Evolutionary conservation across 92 coral and sea anemone genomes (phyloP).

Genomic region (Isaurus tuberculatus): DNA sequence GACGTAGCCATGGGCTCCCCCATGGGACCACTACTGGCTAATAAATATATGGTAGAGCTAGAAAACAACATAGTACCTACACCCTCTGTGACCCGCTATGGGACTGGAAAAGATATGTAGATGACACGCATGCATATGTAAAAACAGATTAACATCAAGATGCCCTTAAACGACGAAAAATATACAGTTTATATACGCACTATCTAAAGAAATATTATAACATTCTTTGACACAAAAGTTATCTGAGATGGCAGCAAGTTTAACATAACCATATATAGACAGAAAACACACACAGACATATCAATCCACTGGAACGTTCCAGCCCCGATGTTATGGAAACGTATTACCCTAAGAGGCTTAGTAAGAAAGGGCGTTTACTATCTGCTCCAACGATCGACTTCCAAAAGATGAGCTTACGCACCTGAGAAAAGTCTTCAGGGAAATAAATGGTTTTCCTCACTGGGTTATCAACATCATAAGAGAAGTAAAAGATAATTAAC

Average conservation of each 20-base stretch:
- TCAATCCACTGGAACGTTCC: conserved; percentile 23
- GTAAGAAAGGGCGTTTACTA: conserved; percentile 3
- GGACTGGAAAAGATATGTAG: conserved; percentile 34
- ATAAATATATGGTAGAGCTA: conserved; percentile 16
- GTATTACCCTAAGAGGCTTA: conserved; percentile 19
- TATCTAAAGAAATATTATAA: too few species aligned
- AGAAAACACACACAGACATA: conserved; percentile 39
- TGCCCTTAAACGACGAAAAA: background rate
- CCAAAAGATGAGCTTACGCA: conserved; percentile 9
- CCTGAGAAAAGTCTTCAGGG: background rate
- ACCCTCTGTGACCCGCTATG: background rate
- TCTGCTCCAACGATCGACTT: conserved; percentile 11
- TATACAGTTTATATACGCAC: too few species aligned
- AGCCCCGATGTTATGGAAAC: conserved; percentile 30
- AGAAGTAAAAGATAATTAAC: background rate
- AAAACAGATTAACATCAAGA: background rate
- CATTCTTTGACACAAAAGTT: background rate
- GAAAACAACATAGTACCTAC: conserved; percentile 11
- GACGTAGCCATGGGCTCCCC: conserved; percentile 43
- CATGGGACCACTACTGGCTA: conserved; percentile 40
- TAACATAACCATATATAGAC: conserved; percentile 14
- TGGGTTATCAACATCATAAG: background rate
- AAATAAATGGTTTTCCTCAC: background rate
- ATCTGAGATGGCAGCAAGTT: background rate
- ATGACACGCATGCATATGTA: conserved; percentile 28